Percentiles rank a stretch among this genome's conserved stretches.
These are phyloP conservation scores for Dinomys branickii DNA, from an alignment of 2,113 vertebrate genomes.

Conservation along the genomic window DNA sequence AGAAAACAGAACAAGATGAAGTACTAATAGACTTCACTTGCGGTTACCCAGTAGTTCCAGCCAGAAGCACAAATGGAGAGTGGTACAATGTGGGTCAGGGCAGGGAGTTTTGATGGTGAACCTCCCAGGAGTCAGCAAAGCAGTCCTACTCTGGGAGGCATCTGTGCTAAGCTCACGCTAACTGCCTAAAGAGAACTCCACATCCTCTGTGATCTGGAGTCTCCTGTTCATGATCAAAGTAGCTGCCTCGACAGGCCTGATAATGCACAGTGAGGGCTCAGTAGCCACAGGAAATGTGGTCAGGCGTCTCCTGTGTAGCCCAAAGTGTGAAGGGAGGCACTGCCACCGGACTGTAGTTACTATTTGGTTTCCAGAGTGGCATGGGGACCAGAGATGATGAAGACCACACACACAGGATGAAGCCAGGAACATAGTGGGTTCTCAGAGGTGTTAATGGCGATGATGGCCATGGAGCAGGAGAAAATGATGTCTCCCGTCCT, in stretches of 20 bases:
- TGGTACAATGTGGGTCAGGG: slow-evolving; percentile 64
- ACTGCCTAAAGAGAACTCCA: slow-evolving; percentile 67
- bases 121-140: slow-evolving; percentile 77
- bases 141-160: slow-evolving; percentile 65
- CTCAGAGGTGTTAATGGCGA: not conserved
- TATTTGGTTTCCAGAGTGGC: slow-evolving; percentile 9
- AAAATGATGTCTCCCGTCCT: not conserved
- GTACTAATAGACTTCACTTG: slow-evolving; percentile 62
- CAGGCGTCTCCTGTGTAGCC: not conserved
- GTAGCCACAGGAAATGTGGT: not conserved
- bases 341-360: not conserved
- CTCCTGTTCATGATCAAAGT: slow-evolving; percentile 72
- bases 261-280: not conserved
- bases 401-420: not conserved
- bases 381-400: not conserved
- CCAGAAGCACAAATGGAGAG: slow-evolving; percentile 70
- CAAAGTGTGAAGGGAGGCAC: not conserved
- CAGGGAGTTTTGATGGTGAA: slow-evolving; percentile 73
- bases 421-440: not conserved
- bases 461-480: not conserved
- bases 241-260: slow-evolving; percentile 28
- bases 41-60: slow-evolving; percentile 48
- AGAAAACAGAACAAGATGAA: slow-evolving; percentile 49
- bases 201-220: slow-evolving; percentile 71
- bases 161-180: slow-evolving; percentile 59